Percentiles rank a stretch among this genome's conserved stretches.
These are phyloP conservation scores for Siniperca obscura DNA, from an alignment of 2,797 vertebrate species.

Conservation along the genomic window DNA sequence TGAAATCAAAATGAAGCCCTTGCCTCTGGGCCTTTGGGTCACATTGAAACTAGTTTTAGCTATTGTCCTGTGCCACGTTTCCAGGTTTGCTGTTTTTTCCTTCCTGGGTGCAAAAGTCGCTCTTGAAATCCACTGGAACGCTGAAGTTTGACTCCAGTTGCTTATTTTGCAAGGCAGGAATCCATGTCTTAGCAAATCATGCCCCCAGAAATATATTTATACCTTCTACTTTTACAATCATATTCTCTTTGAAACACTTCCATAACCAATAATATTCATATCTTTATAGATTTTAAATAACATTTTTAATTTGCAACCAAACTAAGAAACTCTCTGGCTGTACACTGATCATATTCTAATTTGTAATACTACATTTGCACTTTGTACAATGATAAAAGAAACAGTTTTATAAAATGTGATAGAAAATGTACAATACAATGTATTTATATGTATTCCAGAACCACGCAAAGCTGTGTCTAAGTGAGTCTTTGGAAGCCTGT, in stretches of 20 bases:
- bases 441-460: constrained; percentile 55
- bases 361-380: constrained; percentile 69
- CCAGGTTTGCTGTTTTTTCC: background rate
- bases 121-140: constrained; percentile 37
- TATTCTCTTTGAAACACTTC: constrained; percentile 41
- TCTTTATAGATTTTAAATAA: constrained; percentile 39
- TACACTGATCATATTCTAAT: constrained; percentile 69
- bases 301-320: constrained; percentile 29
- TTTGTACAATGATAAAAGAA: constrained; percentile 75
- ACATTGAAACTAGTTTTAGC: constrained; percentile 52
- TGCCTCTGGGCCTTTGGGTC: constrained; percentile 40
- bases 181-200: constrained; percentile 50
- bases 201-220: constrained; percentile 49
- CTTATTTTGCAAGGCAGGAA: constrained; percentile 45
- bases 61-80: constrained; percentile 36
- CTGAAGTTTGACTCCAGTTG: constrained; percentile 39
- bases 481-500: constrained; percentile 81
- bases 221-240: constrained; percentile 28
- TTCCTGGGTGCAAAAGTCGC: constrained; percentile 46
- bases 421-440: constrained; percentile 80
- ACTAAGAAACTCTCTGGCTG: constrained; percentile 45
- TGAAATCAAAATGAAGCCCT: constrained; percentile 59
- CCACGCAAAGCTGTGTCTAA: constrained; percentile 45
- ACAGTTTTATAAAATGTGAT: constrained; percentile 79
- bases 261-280: constrained; percentile 40